A percentile compares a stretch with the other conserved stretches of the same genome.
Evolutionary conservation across 2,797 vertebrate species (phyloP).

Genomic region (Clamator glandarius): DNA sequence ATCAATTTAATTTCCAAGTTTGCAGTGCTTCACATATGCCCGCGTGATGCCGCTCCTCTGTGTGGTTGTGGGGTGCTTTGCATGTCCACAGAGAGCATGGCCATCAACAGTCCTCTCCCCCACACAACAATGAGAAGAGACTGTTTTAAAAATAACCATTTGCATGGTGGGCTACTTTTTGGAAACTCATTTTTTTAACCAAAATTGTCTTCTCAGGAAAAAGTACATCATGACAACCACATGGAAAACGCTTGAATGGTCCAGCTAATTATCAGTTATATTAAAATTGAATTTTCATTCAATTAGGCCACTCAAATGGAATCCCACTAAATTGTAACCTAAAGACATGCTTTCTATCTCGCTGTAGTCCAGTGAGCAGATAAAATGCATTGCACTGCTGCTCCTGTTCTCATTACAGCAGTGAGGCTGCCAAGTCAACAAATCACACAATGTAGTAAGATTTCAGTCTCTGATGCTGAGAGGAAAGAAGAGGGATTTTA

Average conservation of each 20-base stretch:
- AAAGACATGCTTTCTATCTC: background rate
- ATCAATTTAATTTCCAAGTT: background rate
- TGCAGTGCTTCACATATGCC: background rate
- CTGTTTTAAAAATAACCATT: background rate
- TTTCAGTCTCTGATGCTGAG: background rate
- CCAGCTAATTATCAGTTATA: constrained; percentile 47
- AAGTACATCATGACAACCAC: background rate
- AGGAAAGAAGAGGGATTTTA: background rate
- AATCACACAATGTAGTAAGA: background rate
- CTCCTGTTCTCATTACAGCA: background rate
- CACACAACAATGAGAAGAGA: background rate
- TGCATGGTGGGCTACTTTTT: fast-evolving
- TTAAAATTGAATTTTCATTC: constrained; percentile 44
- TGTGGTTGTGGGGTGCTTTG: background rate
- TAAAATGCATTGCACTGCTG: background rate
- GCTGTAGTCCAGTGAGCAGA: background rate
- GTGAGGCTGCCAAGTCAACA: background rate
- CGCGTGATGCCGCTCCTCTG: background rate
- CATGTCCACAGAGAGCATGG: background rate
- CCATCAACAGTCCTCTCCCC: background rate
- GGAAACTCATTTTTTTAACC: background rate
- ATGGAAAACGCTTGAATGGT: background rate
- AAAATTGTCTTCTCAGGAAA: fast-evolving
- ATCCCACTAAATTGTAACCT: background rate
- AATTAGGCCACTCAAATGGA: constrained; percentile 42